Evolutionary conservation across 2,113 vertebrate genomes (phyloP), one percentile per base, ranked within the genome.

Genomic region (Cephalopholis sonnerati): DNA sequence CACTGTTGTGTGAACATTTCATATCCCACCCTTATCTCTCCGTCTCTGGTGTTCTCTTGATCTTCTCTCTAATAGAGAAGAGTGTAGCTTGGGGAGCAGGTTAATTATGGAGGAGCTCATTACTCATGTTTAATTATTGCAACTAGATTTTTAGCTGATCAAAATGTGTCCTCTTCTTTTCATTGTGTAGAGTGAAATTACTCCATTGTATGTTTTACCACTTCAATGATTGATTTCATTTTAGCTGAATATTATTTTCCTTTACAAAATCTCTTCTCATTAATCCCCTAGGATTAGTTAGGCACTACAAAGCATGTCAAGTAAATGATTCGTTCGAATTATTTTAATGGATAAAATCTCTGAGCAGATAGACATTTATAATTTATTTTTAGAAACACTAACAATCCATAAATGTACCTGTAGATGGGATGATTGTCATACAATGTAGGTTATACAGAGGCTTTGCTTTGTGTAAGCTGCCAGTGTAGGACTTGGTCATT

Each of bases 31-130:
- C 65, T 83, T 84, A 69, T 89, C 79, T 75, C 77, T 65, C 46
- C 18, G 58, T 87, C 61, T 82, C 20, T 78, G 77, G 58, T 68
- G 74, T 53, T 82, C 67, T 85, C 81, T 74, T 85, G 74, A 85
- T 93, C 80, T 57, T 68, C 55, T 73, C 69, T 78, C 65, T 84
- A 77, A 85, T 62, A 77, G 59, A 84, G 76, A 79, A 75, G 76
- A 79, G 46, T 48, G 32, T 77, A 82, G 83, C 77, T 89, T 48
- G 62, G 74, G 80, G 84, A 89, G 72, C 69, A 74, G 78, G 83
- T 86, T 92, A 87, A 93, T 93, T 91, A 93, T 85, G 79, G 68
- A 72, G 63, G 54, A 82, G 85, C 90, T 92, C 80, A 91, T 90
- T 90, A 86, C 77, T 88, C 75, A 77, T 80, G 87, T 91, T 90